Conservation (phyloP, 2,113 vertebrate species). For the Nycticebus coucang region DNA sequence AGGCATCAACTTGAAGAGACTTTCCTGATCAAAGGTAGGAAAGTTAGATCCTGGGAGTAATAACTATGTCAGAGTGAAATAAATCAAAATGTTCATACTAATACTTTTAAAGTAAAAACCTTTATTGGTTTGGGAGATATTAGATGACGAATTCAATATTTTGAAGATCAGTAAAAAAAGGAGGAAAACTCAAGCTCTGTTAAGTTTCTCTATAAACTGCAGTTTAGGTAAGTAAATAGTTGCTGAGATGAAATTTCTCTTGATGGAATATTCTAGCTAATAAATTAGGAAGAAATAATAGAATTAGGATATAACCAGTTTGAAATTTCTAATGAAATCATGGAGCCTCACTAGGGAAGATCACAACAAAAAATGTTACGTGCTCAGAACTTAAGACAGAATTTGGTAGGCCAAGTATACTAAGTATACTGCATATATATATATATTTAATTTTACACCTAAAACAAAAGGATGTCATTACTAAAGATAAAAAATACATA, state of each 20-base stretch:
- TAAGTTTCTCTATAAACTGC: not conserved
- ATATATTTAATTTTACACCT: too few relatives aligned
- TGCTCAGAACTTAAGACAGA: not conserved
- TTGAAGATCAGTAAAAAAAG: not conserved
- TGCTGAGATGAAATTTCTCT: not conserved
- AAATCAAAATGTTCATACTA: not conserved
- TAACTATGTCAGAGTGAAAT: not conserved
- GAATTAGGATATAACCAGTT: not conserved
- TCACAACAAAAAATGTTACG: not conserved
- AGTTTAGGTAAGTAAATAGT: not conserved
- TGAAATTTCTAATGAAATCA: not conserved
- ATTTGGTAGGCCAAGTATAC: too few relatives aligned
- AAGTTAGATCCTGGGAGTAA: not conserved
- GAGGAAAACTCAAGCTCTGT: not conserved
- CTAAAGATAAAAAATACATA: too few relatives aligned
- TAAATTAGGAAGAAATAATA: constrained; percentile 4
- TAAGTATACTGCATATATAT: too few relatives aligned
- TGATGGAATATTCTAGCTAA: not conserved
- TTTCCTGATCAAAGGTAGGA: not conserved
- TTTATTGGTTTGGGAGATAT: not conserved
- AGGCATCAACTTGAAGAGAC: not conserved
- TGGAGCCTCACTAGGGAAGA: not conserved
- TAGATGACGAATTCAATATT: not conserved
- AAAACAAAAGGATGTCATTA: too few relatives aligned
- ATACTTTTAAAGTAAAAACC: not conserved